phyloP scores from a whole-genome alignment of 2,113 vertebrate species.

The Megaceryle torquata region DNA sequence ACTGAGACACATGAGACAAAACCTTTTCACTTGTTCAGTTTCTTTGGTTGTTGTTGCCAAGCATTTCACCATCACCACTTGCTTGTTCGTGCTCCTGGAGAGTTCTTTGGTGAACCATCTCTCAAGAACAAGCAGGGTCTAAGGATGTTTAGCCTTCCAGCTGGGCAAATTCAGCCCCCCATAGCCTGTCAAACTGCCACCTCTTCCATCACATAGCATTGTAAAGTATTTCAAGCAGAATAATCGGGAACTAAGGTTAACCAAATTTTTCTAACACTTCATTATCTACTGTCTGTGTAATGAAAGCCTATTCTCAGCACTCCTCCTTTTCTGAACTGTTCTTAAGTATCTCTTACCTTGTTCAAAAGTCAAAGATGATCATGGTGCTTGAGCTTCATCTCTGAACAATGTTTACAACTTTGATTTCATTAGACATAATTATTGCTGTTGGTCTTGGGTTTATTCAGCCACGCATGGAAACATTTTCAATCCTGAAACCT shows the following conservation, averaged over 20 bases:
- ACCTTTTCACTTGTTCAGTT: not conserved
- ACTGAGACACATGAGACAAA: not conserved
- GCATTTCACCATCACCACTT: not conserved
- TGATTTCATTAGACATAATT: not conserved
- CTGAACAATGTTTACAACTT: not conserved
- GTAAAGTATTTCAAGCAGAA: not conserved
- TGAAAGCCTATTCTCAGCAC: not conserved
- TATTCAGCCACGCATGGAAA: not conserved
- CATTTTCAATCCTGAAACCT: not conserved
- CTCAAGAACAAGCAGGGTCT: not conserved
- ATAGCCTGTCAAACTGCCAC: fast-evolving
- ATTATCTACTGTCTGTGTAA: not conserved
- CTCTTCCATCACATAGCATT: not conserved
- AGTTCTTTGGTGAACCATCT: not conserved
- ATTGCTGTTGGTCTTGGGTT: not conserved
- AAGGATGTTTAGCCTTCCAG: not conserved
- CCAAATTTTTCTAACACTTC: not conserved
- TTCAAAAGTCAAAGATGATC: not conserved
- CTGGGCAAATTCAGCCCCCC: not conserved
- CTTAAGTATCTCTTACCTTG: not conserved
- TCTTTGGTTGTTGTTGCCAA: not conserved
- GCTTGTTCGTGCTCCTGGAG: not conserved
- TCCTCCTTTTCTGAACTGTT: not conserved
- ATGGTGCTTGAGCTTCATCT: not conserved
- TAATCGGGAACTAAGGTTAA: not conserved